These are phyloP conservation scores for Micoletzkya japonica DNA, from an alignment of 2,888 invertebrate genomes.

Conservation along the genomic window DNA sequence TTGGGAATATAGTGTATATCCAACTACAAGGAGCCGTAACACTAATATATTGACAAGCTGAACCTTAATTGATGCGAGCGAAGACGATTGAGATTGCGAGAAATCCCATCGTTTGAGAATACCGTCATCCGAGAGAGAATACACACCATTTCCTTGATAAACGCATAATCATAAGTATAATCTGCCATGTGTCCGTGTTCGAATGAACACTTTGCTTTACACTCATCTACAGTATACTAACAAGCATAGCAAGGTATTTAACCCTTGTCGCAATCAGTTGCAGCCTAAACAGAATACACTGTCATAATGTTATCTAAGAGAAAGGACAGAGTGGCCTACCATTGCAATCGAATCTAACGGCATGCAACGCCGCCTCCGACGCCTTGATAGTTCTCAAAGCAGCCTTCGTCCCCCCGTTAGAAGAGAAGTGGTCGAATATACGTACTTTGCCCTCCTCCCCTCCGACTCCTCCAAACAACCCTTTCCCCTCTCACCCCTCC, in stretches of 20 bases:
- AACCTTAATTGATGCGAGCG: slow-evolving; percentile 23
- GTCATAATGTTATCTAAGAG: slow-evolving; percentile 26
- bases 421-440: slow-evolving; percentile 76
- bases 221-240: too few species aligned
- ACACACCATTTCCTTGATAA: slow-evolving; percentile 34
- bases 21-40: too few species aligned
- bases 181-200: too few species aligned
- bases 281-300: too few species aligned
- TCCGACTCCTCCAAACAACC: slow-evolving; percentile 72
- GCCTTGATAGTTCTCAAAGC: not conserved
- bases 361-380: slow-evolving; percentile 28
- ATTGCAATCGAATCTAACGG: slow-evolving; percentile 32
- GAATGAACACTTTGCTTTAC: too few species aligned
- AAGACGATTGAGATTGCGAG: slow-evolving; percentile 36
- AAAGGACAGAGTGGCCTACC: slow-evolving; percentile 25
- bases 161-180: not conserved
- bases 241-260: too few species aligned
- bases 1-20: too few species aligned
- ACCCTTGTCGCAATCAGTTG: too few species aligned
- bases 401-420: slow-evolving; percentile 4
- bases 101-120: slow-evolving; percentile 52
- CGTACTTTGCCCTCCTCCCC: slow-evolving; percentile 85
- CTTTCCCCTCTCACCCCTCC: not conserved
- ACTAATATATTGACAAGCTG: too few species aligned
- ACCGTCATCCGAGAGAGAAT: slow-evolving; percentile 59